Base-by-base conservation (phyloP, 2,113 vertebrate genomes). In the Nycticebus coucang region DNA sequence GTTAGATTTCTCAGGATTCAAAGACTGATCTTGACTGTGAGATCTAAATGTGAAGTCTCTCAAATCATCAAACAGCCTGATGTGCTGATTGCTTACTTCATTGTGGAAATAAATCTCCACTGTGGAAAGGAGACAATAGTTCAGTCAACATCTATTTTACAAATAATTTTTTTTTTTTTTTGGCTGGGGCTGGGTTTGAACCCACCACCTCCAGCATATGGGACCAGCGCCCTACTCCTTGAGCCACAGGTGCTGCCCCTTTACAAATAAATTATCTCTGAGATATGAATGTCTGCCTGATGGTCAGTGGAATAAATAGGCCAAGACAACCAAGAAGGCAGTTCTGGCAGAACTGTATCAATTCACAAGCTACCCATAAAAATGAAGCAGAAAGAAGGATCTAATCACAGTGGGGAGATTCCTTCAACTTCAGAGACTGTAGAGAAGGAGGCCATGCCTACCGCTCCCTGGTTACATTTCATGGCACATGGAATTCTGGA, bases 11-110 rank as follows among this genome's bases (percentile, higher is more conserved):
- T 7, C 5, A 57, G 28, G 26, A 26, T 21, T 19, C 64, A 13
- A 22, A 72, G 35, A 22, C 0, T 2, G 5, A 11, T 1, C 10
- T 7, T 19, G 28, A 28, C 2, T 5, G 15, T 50, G 45, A 53
- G 0, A 5, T 9, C 13, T 5, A 3, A 71, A 57, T 15, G 0
- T 59, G 53, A 72, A 2, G 17, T 4, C 17, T 92, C 57, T 88
- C 17, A 10, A 2, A 1, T 45, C 17, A 4, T 66, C 53, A 0
- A 62, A 79, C 53, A 79, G 45, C 45, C 45, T 50, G 45, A 50
- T 45, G 10, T 35, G 12, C 3, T 82, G 21, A 62, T 12, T 84
- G 60, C 24, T 55, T 28, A 78, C 19, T 60, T 68, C 83, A 13
- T 26, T 22, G 18, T 0, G 13, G 45, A 82, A 87, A 2, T 7